Evolutionary conservation across 2,113 vertebrate genomes (phyloP).

Genomic region (Pimephales promelas): DNA sequence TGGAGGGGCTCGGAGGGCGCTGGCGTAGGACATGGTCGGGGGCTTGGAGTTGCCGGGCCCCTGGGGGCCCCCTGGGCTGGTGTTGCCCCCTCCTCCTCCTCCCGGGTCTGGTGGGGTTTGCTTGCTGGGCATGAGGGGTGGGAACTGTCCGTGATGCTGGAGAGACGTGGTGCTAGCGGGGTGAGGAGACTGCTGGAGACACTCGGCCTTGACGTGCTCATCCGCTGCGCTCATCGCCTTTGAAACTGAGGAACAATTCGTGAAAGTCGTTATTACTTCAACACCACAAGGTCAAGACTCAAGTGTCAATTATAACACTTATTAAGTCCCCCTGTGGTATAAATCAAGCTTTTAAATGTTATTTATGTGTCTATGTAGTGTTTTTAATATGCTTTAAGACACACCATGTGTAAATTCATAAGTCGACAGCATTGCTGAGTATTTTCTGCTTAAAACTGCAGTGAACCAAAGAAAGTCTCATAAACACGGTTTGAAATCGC

Average conservation of each 20-base stretch:
- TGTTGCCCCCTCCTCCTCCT: conserved; percentile 63
- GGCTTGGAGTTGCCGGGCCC: conserved; percentile 79
- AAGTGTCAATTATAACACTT: neutral
- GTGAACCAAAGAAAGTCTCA: too few species aligned
- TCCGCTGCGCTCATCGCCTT: conserved; percentile 85
- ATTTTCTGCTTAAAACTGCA: too few species aligned
- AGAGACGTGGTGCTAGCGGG: conserved; percentile 79
- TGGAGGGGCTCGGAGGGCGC: conserved; percentile 93
- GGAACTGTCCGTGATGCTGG: conserved; percentile 97
- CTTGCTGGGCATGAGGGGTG: conserved; percentile 93
- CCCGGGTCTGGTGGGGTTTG: conserved; percentile 83
- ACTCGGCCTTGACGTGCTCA: conserved; percentile 86
- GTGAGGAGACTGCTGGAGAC: conserved; percentile 81
- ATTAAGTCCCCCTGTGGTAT: too few species aligned
- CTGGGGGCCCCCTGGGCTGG: conserved; percentile 62
- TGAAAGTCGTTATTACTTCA: conserved; percentile 1
- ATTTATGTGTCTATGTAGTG: too few species aligned
- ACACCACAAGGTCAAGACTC: neutral
- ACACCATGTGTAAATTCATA: too few species aligned
- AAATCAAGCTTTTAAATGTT: too few species aligned
- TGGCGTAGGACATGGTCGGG: conserved; percentile 97
- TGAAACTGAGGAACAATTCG: conserved; percentile 71
- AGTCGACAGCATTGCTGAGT: too few species aligned
- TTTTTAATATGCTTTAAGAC: too few species aligned
- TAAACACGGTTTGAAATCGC: too few species aligned